Conservation (phyloP, 53 echinoderm and acorn worm genomes). For the Temnopleurus reevesii region DNA sequence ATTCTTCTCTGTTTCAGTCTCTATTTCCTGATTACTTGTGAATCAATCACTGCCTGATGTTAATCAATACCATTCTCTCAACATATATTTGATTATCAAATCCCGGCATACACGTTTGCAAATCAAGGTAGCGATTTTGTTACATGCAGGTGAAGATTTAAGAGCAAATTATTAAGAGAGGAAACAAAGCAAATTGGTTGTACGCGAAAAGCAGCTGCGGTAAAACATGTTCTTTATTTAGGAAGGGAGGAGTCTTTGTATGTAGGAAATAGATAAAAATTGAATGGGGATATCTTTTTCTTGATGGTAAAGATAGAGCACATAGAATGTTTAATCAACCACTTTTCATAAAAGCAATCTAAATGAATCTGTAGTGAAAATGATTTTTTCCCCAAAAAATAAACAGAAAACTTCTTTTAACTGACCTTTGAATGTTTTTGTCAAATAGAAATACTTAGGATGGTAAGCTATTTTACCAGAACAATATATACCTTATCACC, state of each 20-base stretch:
- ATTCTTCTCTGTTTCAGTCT: not conserved
- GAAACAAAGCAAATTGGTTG: not conserved
- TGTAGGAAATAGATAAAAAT: not conserved
- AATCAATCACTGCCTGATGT: not conserved
- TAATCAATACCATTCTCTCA: slow-evolving; percentile 5
- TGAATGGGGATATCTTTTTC: no score
- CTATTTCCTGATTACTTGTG: not conserved
- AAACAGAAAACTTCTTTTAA: no score
- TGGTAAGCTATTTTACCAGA: no score
- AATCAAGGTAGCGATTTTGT: not conserved
- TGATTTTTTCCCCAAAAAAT: no score
- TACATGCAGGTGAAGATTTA: not conserved
- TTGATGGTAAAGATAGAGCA: no score
- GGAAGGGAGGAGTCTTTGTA: not conserved
- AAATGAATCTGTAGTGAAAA: no score
- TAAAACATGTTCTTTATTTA: not conserved
- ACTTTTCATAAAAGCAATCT: no score
- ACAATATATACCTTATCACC: no score
- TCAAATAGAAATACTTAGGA: no score
- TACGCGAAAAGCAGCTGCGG: not conserved
- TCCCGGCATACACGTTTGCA: not conserved
- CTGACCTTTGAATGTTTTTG: no score
- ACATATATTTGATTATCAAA: not conserved
- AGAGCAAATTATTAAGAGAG: not conserved
- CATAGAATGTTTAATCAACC: no score